Evolutionary conservation across 1,140 invertebrate species (phyloP).

Genomic region (Lasioglossum albipes): DNA sequence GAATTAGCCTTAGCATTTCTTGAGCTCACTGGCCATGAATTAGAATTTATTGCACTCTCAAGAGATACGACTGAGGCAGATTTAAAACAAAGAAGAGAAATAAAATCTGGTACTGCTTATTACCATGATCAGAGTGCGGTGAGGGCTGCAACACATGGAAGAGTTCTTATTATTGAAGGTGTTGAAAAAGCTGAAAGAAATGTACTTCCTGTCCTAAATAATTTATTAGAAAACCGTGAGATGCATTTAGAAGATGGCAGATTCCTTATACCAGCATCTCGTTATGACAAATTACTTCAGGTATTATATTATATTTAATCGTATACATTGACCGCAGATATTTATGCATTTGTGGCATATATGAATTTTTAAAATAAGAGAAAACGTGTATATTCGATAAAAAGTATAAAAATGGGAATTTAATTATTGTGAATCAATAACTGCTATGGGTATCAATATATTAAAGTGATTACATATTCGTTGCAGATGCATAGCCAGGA

Average conservation of each 20-base stretch:
- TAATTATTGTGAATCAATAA: not conserved
- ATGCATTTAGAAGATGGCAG: conserved; percentile 99
- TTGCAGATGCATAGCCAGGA: conserved; percentile 87
- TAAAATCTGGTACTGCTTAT: conserved; percentile 90
- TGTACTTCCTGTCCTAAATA: conserved; percentile 98
- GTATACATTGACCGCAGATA: not conserved
- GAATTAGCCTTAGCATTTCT: conserved; percentile 92
- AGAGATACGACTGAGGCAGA: conserved; percentile 98
- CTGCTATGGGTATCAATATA: conserved; percentile 2
- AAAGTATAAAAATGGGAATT: too few relatives aligned
- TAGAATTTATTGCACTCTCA: conserved; percentile 96
- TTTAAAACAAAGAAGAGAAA: conserved; percentile 97
- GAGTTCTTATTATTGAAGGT: conserved; percentile 96
- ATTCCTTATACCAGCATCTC: conserved; percentile 91
- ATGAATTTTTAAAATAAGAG: too few relatives aligned
- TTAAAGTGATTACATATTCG: conserved; percentile 4
- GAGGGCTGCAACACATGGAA: conserved; percentile 91
- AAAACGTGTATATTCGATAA: too few relatives aligned
- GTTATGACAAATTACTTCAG: conserved; percentile 94
- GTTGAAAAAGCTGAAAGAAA: conserved; percentile 99
- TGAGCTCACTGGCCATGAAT: conserved; percentile 92
- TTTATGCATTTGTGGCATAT: too few relatives aligned
- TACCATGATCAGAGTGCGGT: conserved; percentile 98
- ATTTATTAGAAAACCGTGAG: conserved; percentile 98
- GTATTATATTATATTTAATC: conserved; percentile 78